Conservation (phyloP, 2,113 vertebrate species). For the Podarcis cretensis region DNA sequence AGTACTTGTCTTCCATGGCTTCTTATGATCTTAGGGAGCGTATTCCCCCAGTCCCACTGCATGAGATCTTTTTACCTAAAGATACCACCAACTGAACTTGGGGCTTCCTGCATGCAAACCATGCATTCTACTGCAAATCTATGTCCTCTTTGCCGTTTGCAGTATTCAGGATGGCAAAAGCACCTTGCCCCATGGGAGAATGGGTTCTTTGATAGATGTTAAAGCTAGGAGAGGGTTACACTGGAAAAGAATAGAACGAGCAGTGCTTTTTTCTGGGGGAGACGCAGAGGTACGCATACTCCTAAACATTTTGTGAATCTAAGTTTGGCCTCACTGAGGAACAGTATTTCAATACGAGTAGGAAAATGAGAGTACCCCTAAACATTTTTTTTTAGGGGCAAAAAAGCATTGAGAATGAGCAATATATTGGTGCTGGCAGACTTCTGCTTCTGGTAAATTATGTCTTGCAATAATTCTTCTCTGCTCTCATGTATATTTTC, state of each 20-base stretch:
- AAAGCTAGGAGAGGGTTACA: conserved; percentile 17
- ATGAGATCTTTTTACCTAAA: neutral
- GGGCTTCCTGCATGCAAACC: neutral
- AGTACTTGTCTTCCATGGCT: neutral
- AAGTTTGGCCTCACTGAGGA: too few relatives aligned
- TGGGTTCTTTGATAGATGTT: neutral
- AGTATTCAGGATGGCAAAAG: neutral
- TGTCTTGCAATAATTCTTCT: conserved; percentile 41
- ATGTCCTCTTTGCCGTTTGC: neutral
- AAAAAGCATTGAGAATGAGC: conserved; percentile 36
- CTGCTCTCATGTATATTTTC: conserved; percentile 11
- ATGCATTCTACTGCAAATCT: neutral
- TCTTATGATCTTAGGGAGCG: neutral
- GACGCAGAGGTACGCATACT: too few relatives aligned
- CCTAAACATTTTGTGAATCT: too few relatives aligned
- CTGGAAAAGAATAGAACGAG: conserved; percentile 32
- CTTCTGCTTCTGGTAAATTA: conserved; percentile 42
- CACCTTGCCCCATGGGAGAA: neutral
- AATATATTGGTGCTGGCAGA: conserved; percentile 23
- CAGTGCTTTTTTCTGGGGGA: neutral
- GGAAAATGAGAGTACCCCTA: too few relatives aligned
- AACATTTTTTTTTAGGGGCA: neutral
- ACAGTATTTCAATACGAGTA: too few relatives aligned
- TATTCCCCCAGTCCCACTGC: neutral
- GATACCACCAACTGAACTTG: neutral